Base-by-base conservation (phyloP, 2,113 vertebrate genomes). In the Alaudala cheleensis region DNA sequence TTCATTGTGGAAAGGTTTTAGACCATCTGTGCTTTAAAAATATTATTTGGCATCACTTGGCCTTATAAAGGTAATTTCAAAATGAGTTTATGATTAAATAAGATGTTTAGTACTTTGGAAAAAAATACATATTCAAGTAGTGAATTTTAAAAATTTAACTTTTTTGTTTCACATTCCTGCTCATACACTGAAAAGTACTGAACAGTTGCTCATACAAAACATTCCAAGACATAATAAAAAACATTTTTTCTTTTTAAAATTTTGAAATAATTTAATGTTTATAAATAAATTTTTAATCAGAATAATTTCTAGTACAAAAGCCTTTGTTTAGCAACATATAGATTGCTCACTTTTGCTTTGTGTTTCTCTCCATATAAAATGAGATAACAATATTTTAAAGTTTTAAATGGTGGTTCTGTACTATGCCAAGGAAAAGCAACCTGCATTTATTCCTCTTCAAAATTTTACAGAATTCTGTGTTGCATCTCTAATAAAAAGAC, bases 211-310 rank as follows among this genome's bases (percentile, higher is more conserved):
- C 26, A 19, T 44, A 7, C 1, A 81, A 84, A 77, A 45, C 7
- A 40, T 39, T 42, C 5, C n/a, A 51, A 80, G 19, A 22, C 2
- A 50, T 17, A 85, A 67, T 19, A 44, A 42, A 66, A 42, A 9
- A 0, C 0, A 45, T 4, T 11, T 33, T 24, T 44, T 31, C 1
- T 6, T 18, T 64, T 44, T n/a, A 4, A 1, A 45, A 40, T 33
- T 53, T 65, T 44, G 3, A 53, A 33, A 22, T 44, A 5, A 2
- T 77, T 31, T 45, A 57, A 26, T 53, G 14, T 17, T 72, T 64
- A 29, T 29, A 39, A 66, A 49, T 39, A 49, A 40, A 40, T 64
- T 77, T 58, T 64, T 23, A 31, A 8, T 6, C 29, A 22, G 44
- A 58, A 81, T 21, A 37, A 37, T 18, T 12, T n/a, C 25, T 7